Evolutionary conservation across 2,797 vertebrate species (phyloP), one percentile per base, ranked within the genome.

Genomic region (Tolypeutes matacus): DNA sequence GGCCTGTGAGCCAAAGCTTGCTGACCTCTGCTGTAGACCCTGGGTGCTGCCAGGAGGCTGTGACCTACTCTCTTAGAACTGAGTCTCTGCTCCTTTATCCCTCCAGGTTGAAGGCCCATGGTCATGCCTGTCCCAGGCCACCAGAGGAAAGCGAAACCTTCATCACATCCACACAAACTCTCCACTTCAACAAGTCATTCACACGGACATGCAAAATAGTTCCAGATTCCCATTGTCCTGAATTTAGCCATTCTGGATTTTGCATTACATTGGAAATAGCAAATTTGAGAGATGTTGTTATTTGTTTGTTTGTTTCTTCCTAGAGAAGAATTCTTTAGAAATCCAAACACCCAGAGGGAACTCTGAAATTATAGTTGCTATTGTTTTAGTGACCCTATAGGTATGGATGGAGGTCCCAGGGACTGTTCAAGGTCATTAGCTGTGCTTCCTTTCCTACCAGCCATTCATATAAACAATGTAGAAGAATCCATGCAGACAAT

Each of bases 281-380:
- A 29, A 34, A 76, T 69, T 60, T 76, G 31, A 80, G 49, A 29
- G 2, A 56, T n/a, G 9, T 49, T 46, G 23, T 21, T 86, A 36
- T 65, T 83, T 84, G 39, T 2, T 82, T 21, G 23, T 39, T 53
- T 81, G 0, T 51, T 89, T 91, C 39, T 80, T 89, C 51, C 58
- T 56, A 34, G 82, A 49, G 21, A 56, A 89, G 29, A 84, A 93
- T 78, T 76, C 86, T 78, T 73, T 64, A 91, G n/a, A 25, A 84
- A 70, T 12, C 14, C 18, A 46, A 90, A 91, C 34, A 86, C 25
- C 21, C 67, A 9, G 49, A 69, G 81, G 39, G 69, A 87, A 89
- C 31, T 51, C 62, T 65, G 62, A 80, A 65, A 86, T 23, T 51
- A 39, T n/a, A 39, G 6, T 15, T 65, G 3, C 20, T 58, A 12